These are phyloP conservation scores for Cheilosia pagana DNA, from an alignment of 2,888 invertebrate genomes.

Conservation along the genomic window DNA sequence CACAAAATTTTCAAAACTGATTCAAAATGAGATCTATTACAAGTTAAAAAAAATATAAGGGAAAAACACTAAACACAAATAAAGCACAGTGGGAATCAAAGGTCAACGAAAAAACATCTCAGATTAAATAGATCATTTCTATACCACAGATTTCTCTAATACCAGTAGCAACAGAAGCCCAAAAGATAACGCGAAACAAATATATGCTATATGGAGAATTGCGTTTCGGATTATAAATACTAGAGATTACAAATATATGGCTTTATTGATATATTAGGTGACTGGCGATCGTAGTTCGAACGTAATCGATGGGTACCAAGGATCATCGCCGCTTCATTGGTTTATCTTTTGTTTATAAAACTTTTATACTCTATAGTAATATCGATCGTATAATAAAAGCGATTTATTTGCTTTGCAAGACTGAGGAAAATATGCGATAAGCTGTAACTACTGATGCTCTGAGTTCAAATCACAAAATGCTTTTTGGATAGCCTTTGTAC, in stretches of 20 bases:
- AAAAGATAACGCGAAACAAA: conserved; percentile 56
- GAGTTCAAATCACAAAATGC: not conserved
- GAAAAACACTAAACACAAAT: not conserved
- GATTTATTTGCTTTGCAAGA: not conserved
- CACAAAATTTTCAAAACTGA: conserved; percentile 20
- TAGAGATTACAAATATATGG: conserved; percentile 62
- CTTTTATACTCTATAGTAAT: conserved; percentile 5
- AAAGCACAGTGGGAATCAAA: conserved; percentile 36
- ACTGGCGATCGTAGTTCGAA: conserved; percentile 30
- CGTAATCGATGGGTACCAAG: conserved; percentile 53
- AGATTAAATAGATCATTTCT: conserved; percentile 64
- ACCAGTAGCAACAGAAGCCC: conserved; percentile 60
- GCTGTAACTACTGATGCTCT: not conserved
- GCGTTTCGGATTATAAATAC: conserved; percentile 52
- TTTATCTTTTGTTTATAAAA: conserved; percentile 54
- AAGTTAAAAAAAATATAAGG: conserved; percentile 2
- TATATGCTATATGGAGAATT: conserved; percentile 36
- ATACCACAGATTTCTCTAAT: conserved; percentile 57
- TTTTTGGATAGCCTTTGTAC: too few relatives aligned
- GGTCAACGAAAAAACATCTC: conserved; percentile 60
- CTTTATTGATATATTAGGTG: conserved; percentile 57
- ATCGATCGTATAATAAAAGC: conserved; percentile 18
- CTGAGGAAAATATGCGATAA: conserved; percentile 23
- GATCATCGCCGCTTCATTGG: conserved; percentile 34
- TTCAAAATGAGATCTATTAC: conserved; percentile 44